Base-by-base conservation (phyloP, 2,888 invertebrate species). In the Strigamia crassipes region DNA sequence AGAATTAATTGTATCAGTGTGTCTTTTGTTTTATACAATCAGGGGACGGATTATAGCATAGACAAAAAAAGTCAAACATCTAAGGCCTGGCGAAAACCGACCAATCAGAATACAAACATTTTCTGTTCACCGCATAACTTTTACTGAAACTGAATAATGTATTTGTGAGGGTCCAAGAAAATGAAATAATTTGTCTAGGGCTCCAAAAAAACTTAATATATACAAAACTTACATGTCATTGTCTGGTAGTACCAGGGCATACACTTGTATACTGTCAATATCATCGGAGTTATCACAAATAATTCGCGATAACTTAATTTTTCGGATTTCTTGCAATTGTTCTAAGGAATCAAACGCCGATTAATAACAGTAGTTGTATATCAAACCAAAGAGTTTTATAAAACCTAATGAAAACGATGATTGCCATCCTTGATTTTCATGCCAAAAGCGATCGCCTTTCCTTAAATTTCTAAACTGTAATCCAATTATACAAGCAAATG, bases 401-500 rank as follows among this genome's bases (percentile, higher is more conserved):
- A 42, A 84, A 85, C 85, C 85, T 66, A 83, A 82, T 79, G 82
- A 82, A 61, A 83, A 83, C 12, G 83, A 83, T 38, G 83, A 83
- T 15, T 82, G 83, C 83, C 83, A 83, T 13, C 83, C 83, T 38
- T 82, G 82, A 51, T 83, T 83, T 79, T 83, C 83, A 41, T 83
- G 83, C 83, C 83, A 83, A 80, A 83, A 83, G 3, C 83, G 79
- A 78, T 83, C 83, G 0, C 83, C 83, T 80, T 84, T 84, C 81
- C 86, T 85, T 12, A 86, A 83, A 78, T 85, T 83, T 18, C 84
- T 82, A 83, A 87, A 87, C 84, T 86, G 86, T 41, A 83, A 82
- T 9, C 85, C 87, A 23, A 87, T 84, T 61, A 87, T 84, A 79
- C 87, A 87, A 61, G 86, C 86, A 79, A 87, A 86, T 3, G 86